Evolutionary conservation across 2,797 vertebrate species (phyloP).

Genomic region (Myiotriccus ornatus): DNA sequence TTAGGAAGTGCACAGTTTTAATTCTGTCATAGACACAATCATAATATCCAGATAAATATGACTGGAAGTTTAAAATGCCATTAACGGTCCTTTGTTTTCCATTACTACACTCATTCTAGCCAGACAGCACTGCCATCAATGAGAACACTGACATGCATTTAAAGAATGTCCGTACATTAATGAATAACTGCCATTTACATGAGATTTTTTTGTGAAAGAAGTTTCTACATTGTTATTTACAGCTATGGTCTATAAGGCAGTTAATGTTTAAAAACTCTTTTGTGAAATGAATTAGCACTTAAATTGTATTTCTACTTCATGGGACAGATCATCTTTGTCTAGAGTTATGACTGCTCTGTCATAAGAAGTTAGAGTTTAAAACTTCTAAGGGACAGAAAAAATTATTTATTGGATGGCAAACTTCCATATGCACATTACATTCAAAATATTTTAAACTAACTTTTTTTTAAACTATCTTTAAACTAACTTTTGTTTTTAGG

Average conservation of each 20-base stretch:
- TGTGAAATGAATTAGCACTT: neutral
- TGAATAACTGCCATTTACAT: neutral
- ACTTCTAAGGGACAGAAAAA: neutral
- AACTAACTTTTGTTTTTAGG: neutral
- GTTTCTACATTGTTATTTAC: neutral
- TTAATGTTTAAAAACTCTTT: neutral
- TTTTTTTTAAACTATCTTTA: neutral
- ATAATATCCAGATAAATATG: neutral
- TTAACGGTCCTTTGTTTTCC: neutral
- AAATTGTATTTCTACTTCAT: neutral
- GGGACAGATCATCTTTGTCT: neutral
- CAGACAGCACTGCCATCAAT: neutral
- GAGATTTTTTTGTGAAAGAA: neutral
- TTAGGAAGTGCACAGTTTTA: neutral
- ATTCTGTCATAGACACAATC: neutral
- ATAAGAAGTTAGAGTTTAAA: neutral
- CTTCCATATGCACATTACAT: neutral
- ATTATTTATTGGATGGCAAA: fast-evolving
- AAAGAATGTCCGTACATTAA: neutral
- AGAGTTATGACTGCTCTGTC: neutral
- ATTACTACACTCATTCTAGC: neutral
- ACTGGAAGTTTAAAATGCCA: neutral
- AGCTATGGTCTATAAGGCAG: neutral
- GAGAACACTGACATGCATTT: neutral
- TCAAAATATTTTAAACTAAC: neutral